These are phyloP conservation scores for Cryptocephalus moraei DNA, from an alignment of 2,888 invertebrate species.

Conservation along the genomic window DNA sequence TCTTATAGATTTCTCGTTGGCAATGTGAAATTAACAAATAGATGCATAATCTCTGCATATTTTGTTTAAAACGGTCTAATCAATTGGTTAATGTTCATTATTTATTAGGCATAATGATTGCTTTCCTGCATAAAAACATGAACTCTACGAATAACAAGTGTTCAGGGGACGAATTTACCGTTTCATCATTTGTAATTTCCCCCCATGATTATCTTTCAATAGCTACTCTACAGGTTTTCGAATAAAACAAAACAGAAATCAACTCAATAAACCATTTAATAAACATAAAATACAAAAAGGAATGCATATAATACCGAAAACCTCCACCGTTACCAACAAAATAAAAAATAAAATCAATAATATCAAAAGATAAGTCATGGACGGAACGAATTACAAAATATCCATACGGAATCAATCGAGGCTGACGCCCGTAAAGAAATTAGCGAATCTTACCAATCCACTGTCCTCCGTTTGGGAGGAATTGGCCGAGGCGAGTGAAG, in stretches of 20 bases:
- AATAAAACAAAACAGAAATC: neutral
- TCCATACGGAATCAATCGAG: slow-evolving; percentile 19
- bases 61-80: no score
- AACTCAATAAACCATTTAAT: slow-evolving; percentile 1
- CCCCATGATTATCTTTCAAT: no score
- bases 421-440: slow-evolving; percentile 36
- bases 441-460: slow-evolving; percentile 64
- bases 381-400: slow-evolving; percentile 1
- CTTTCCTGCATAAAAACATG: no score
- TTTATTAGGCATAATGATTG: no score
- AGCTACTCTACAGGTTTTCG: no score
- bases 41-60: no score
- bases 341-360: slow-evolving; percentile 8
- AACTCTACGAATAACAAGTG: no score
- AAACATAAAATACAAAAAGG: slow-evolving; percentile 12
- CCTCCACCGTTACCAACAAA: slow-evolving; percentile 16
- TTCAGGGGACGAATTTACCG: no score
- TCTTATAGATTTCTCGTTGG: no score
- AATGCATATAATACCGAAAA: slow-evolving; percentile 20
- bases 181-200: no score
- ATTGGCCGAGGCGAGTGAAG: slow-evolving; percentile 51
- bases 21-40: no score
- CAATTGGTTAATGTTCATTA: no score
- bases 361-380: neutral
- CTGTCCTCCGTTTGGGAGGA: slow-evolving; percentile 43